Evolutionary conservation across 2,888 invertebrate genomes (phyloP).

Genomic region (Oscheius myriophilus): DNA sequence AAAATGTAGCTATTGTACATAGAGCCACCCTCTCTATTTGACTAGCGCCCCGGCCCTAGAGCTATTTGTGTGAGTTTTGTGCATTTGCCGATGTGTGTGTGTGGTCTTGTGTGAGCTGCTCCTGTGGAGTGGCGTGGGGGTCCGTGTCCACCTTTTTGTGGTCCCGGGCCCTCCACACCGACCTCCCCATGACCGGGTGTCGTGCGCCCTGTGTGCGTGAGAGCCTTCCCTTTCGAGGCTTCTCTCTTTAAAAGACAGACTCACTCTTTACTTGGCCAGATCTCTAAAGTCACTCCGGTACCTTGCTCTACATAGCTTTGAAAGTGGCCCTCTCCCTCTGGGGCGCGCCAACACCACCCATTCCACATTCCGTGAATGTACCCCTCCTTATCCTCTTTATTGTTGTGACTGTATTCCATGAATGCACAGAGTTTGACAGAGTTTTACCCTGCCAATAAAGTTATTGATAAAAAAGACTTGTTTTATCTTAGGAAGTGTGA

Average conservation of each 20-base stretch:
- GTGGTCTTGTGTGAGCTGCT: constrained; percentile 12
- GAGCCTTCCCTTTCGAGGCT: constrained; percentile 15
- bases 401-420: constrained; percentile 32
- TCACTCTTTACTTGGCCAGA: constrained; percentile 17
- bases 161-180: background rate
- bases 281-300: constrained; percentile 17
- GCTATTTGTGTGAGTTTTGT: too few relatives aligned
- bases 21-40: constrained; percentile 1
- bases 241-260: too few relatives aligned
- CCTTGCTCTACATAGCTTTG: constrained; percentile 39
- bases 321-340: constrained; percentile 38
- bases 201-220: constrained; percentile 19
- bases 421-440: constrained; percentile 28
- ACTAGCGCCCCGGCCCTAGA: constrained; percentile 2
- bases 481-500: too few relatives aligned
- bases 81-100: too few relatives aligned
- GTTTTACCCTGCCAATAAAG: constrained; percentile 9
- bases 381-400: background rate
- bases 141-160: background rate
- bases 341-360: constrained; percentile 7
- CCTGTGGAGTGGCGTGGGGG: constrained; percentile 23
- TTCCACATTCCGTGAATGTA: constrained; percentile 27
- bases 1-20: constrained; percentile 17
- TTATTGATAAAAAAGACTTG: constrained; percentile 1
- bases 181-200: constrained; percentile 1